A percentile compares a stretch with the other conserved stretches of the same genome.
Conservation (phyloP, 2,888 invertebrate species). For the Apodemia duryi region DNA sequence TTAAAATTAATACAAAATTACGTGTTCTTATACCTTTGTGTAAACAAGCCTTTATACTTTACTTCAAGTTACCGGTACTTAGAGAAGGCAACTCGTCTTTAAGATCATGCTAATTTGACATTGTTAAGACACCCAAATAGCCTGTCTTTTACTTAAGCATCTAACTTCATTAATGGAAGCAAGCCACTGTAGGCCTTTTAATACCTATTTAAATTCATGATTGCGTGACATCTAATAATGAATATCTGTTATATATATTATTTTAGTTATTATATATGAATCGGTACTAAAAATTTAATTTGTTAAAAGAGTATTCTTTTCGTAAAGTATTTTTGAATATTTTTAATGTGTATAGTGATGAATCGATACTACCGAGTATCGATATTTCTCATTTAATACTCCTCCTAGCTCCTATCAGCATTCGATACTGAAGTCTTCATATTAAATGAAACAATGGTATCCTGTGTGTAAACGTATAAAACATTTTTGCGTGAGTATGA, state of each 20-base stretch:
- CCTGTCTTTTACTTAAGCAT: conserved; percentile 11
- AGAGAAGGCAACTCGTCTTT: neutral
- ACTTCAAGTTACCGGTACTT: conserved; percentile 25
- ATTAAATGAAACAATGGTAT: no score
- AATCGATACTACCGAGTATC: no score
- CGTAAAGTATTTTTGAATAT: no score
- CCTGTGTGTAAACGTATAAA: no score
- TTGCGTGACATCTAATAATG: neutral
- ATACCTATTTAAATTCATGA: neutral
- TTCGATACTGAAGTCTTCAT: no score
- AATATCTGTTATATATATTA: neutral
- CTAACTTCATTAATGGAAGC: conserved; percentile 7
- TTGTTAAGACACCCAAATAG: conserved; percentile 13
- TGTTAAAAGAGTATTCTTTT: no score
- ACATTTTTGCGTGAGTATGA: no score
- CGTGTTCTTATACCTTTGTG: neutral
- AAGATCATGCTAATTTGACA: conserved; percentile 13
- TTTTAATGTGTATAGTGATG: no score
- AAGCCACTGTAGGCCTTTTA: conserved; percentile 5
- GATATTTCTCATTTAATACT: no score
- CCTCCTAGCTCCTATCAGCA: no score
- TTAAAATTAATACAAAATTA: no score
- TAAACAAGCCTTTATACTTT: conserved; percentile 9
- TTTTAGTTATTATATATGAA: neutral
- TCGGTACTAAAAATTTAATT: no score